These are phyloP conservation scores for Amphimedon queenslandica DNA, from an alignment of 37 sponge, comb jelly and placozoan genomes.

Conservation along the genomic window DNA sequence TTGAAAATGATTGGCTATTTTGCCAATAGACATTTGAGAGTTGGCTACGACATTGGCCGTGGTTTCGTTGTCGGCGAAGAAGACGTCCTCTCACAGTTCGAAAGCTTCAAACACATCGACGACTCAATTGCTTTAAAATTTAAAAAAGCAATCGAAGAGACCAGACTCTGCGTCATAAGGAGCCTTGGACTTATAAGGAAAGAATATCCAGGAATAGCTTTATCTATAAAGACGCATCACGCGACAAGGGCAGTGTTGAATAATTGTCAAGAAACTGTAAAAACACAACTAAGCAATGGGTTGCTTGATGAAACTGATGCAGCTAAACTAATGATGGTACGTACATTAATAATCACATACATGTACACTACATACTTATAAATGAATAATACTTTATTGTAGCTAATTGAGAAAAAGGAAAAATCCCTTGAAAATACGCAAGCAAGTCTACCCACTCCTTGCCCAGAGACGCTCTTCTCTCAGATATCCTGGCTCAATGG, in stretches of 20 bases:
- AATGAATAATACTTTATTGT: neutral
- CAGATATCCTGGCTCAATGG: conserved; percentile 77
- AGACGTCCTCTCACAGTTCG: conserved; percentile 76
- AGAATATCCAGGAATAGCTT: conserved; percentile 70
- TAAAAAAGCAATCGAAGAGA: conserved; percentile 20
- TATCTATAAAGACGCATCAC: conserved; percentile 84
- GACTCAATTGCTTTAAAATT: conserved; percentile 39
- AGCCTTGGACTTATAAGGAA: conserved; percentile 72
- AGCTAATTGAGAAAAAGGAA: conserved; percentile 78
- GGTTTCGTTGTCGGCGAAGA: conserved; percentile 85
- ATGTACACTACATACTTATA: neutral
- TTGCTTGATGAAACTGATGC: conserved; percentile 75
- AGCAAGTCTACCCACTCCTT: conserved; percentile 41
- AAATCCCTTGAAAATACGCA: conserved; percentile 67
- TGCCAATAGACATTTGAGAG: conserved; percentile 48
- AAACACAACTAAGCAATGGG: conserved; percentile 49
- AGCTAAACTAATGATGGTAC: conserved; percentile 46
- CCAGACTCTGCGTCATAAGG: conserved; percentile 53
- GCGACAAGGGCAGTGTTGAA: conserved; percentile 80
- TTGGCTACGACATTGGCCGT: conserved; percentile 90
- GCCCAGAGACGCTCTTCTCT: conserved; percentile 49
- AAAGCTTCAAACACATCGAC: conserved; percentile 55
- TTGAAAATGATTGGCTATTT: conserved; percentile 50
- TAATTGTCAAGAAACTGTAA: conserved; percentile 63
- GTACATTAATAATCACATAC: neutral